Base-by-base conservation (phyloP, 2,888 invertebrate species). In the Adelphocoris suturalis region DNA sequence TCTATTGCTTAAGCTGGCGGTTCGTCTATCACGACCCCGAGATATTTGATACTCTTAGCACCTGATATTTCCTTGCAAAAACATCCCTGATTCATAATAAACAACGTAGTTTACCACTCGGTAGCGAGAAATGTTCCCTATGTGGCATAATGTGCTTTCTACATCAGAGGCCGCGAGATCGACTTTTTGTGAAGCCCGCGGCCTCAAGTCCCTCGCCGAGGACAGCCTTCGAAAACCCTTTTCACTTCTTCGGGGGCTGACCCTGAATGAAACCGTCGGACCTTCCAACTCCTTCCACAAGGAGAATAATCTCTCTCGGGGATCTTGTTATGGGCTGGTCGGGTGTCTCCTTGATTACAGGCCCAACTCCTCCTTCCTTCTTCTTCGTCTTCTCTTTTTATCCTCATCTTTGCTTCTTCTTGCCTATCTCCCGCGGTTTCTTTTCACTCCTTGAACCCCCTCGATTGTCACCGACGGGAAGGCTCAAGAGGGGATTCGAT, bases 281-380 rank as follows among this genome's bases (percentile, higher is more conserved):
- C 82, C 82, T 82, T 82, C 82, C 52, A 47, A 82, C 78, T 80
- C 78, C 78, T 47, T 80, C 78, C 78, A 47, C 28, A 85, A 27
- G 61, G 19, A 28, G 85, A 85, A 85, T 85, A 85, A 85, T 85
- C 85, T 85, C 37, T 61, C 61, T 52, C 61, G 19, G 61, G 85
- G 85, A 85, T 85, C 85, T 85, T 85, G 85, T 85, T 85, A 85
- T 85, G 61, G 85, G 85, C 61, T 28, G 85, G 85, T 85, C 85
- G 85, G 85, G 85, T 85, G 85, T 85, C 85, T 61, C 57, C 57
- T 85, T 85, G 85, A 85, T 85, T 85, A 85, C 61, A 85, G 85
- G 61, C 57, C 61, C 37, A 28, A 47, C 47, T 48, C 61, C 82
- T 81, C 27, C 84, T 37, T 85, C 28, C 61, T 61, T 85, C 85